Evolutionary conservation across 2,797 vertebrate species (phyloP), one percentile per base, ranked within the genome.

Genomic region (Capromys pilorides): DNA sequence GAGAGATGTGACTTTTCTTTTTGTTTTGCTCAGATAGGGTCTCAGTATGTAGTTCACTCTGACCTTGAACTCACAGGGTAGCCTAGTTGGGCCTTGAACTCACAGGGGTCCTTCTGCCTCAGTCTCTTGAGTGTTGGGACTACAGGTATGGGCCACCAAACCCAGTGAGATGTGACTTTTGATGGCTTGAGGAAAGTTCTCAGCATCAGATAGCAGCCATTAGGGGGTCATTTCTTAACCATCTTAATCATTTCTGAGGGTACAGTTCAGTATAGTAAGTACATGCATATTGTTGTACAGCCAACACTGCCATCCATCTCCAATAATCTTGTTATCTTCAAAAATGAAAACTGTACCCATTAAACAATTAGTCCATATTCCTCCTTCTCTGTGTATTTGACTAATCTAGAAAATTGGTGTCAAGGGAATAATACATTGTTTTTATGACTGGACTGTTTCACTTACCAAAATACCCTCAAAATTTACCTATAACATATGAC

Each of bases 171-270:
- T n/a, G 14, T 59, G 69, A 73, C n/a, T 64, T 95, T 75, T 69
- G 49, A 89, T 82, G 66, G 2, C 61, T 94, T 62, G 33, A 94
- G 45, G 45, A 90, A 92, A 77, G 79, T 75, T 78, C 88, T 94
- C 75, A 78, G 59, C 49, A 67, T 64, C 51, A 79, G 69, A 36
- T 13, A 88, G 31, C 54, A 75, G 73, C 31, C 59, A 66, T 13
- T 3, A 19, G 16, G 36, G 78, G 22, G 5, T 82, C 67, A 51
- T 71, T 92, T 49, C 66, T 93, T 90, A 49, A 49, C 12, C 26
- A 77, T 18, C 39, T 88, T 26, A 75, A n/a, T 88, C 45, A 73
- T 67, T 57, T 62, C 51, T 26, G 67, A 84, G 69, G 49, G 14
- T 61, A 39, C 45, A 81, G 24, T 41, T 81, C 26, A 71, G 39